A percentile compares a stretch with the other conserved stretches of the same genome.
phyloP scores from a whole-genome alignment of 2,113 vertebrate genomes.

The Hippocampus guttulatus region DNA sequence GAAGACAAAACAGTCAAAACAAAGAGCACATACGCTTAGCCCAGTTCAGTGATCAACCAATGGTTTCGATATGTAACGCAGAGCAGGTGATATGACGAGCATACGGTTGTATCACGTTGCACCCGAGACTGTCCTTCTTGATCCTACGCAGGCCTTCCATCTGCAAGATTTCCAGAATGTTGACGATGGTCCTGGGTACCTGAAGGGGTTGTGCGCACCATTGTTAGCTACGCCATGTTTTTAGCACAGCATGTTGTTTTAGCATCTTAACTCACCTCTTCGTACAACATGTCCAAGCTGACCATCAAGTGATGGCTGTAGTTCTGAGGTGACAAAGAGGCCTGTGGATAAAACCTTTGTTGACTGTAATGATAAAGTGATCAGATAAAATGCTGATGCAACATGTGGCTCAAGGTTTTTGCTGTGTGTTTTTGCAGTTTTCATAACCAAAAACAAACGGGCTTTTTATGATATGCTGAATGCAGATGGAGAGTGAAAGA shows the following conservation, averaged over 20 bases:
- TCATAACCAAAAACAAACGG: neutral
- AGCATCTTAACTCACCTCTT: constrained; percentile 72
- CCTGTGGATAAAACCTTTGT: constrained; percentile 64
- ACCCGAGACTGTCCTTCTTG: constrained; percentile 66
- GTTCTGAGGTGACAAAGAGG: constrained; percentile 65
- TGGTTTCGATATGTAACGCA: neutral
- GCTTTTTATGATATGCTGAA: neutral
- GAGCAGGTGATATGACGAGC: constrained; percentile 25
- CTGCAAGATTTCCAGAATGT: constrained; percentile 80
- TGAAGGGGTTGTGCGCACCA: constrained; percentile 35
- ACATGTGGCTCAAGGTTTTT: neutral
- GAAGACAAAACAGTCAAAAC: constrained; percentile 10
- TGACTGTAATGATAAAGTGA: neutral
- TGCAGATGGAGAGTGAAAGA: constrained; percentile 33
- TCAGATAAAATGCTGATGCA: neutral
- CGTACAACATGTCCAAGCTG: constrained; percentile 81
- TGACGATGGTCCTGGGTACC: constrained; percentile 84
- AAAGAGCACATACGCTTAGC: neutral
- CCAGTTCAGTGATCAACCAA: neutral
- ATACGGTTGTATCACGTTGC: constrained; percentile 70
- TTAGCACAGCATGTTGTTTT: neutral
- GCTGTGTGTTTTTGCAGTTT: neutral
- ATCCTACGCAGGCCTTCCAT: constrained; percentile 74
- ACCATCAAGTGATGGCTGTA: constrained; percentile 76
- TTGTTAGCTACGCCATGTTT: neutral